Evolutionary conservation across 2,113 vertebrate genomes (phyloP), one percentile per base, ranked within the genome.

Genomic region (Diphyllodes magnificus): DNA sequence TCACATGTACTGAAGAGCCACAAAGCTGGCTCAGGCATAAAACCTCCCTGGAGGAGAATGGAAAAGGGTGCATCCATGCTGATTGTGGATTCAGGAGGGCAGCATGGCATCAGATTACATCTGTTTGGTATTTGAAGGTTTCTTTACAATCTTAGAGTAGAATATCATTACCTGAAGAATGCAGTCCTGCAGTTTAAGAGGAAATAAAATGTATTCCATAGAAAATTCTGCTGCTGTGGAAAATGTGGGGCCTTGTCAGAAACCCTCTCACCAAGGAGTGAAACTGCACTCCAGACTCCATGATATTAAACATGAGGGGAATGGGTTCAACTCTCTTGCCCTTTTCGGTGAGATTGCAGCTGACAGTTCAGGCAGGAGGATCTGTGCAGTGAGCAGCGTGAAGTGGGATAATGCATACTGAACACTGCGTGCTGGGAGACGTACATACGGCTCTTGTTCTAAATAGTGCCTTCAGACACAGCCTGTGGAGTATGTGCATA

Each of bases 371-470:
- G 92, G 93, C 94, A 91, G 92, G 90, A 95, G 65, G 80, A 92
- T 95, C 69, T 86, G 88, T 92, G 82, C 93, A 84, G 76, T 92
- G 93, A 94, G 90, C 88, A 90, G 95, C 27, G 1, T 84, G 88
- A 90, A 93, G 92, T 93, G 88, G 90, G 96, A 96, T 97, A 95
- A 96, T 94, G 86, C 92, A 93, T 90, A 82, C 93, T 94, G 94
- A 96, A 84, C 57, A 45, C 88, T 88, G 73, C 72, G 42, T 96
- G 86, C 95, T 95, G 92, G 82, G 93, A 95, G 90, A 86, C 80
- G 93, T 90, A 80, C 85, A 86, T 94, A 88, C 19, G 16, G 82
- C 56, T 90, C 76, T 90, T 78, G 64, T 89, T 93, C 94, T 92
- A 86, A 97, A 94, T 35, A 96, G 86, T 69, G 88, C 87, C 92